Percentiles rank a stretch among this genome's conserved stretches.
Evolutionary conservation across 2,797 vertebrate genomes (phyloP).

Genomic region (Melanogrammus aeglefinus): DNA sequence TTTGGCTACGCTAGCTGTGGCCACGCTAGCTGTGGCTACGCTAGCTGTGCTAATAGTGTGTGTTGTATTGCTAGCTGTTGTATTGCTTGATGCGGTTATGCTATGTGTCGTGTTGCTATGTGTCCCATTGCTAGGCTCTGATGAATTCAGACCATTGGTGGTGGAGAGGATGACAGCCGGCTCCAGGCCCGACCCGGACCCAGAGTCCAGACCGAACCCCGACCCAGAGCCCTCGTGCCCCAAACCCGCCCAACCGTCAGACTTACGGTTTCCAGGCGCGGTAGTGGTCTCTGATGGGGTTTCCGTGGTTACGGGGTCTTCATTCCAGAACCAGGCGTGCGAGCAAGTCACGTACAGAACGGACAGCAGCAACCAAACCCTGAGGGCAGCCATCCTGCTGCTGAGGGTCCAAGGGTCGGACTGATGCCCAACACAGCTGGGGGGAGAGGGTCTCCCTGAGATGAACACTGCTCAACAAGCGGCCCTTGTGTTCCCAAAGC

Average conservation of each 20-base stretch:
- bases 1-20: background rate
- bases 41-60: background rate
- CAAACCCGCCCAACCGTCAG: constrained; percentile 21
- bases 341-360: constrained; percentile 35
- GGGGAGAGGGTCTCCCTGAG: background rate
- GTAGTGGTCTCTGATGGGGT: background rate
- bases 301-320: fast-evolving
- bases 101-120: background rate
- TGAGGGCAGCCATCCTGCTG: constrained; percentile 50
- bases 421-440: constrained; percentile 6
- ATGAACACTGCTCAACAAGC: background rate
- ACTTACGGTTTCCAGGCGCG: constrained; percentile 58
- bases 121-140: background rate
- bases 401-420: background rate
- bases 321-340: constrained; percentile 50
- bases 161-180: constrained; percentile 7
- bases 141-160: background rate
- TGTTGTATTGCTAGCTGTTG: background rate
- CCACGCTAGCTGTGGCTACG: background rate
- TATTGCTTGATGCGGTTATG: background rate
- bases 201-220: constrained; percentile 16
- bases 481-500: background rate
- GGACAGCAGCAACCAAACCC: constrained; percentile 46
- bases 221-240: constrained; percentile 20
- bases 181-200: constrained; percentile 24